Percentiles rank a stretch among this genome's conserved stretches.
Evolutionary conservation across 2,797 vertebrate species (phyloP).

Genomic region (Vespertilio murinus): DNA sequence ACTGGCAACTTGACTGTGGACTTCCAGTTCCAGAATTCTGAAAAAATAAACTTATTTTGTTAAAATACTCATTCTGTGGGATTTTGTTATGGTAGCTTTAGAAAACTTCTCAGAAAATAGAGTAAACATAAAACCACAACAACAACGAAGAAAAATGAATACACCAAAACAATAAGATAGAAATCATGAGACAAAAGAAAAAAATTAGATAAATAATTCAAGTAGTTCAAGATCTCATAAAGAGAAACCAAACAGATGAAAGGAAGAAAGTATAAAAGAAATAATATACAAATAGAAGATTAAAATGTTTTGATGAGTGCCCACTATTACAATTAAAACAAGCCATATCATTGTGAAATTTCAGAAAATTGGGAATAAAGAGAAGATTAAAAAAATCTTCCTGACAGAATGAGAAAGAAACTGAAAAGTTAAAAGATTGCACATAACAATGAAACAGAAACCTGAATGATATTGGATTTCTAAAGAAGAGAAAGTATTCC

Average conservation of each 20-base stretch:
- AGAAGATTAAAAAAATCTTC: neutral
- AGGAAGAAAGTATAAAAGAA: neutral
- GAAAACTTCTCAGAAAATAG: slow-evolving; percentile 4
- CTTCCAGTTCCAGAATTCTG: neutral
- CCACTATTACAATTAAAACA: neutral
- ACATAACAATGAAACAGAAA: neutral
- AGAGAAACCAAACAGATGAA: neutral
- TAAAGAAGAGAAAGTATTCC: neutral
- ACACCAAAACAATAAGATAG: neutral
- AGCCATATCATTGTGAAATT: neutral
- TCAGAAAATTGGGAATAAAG: slow-evolving; percentile 28
- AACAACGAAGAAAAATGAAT: neutral
- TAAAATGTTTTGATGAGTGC: neutral
- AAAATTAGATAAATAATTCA: neutral
- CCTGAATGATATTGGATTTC: neutral
- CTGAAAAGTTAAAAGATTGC: neutral
- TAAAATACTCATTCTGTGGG: neutral
- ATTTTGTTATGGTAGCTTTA: neutral
- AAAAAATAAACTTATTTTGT: neutral
- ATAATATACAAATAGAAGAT: neutral
- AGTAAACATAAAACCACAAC: neutral
- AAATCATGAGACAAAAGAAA: neutral
- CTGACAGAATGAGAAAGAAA: neutral
- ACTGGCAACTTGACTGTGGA: neutral
- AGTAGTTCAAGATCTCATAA: neutral